phyloP scores from a whole-genome alignment of 2,888 invertebrate species.

The Tholera decimalis region DNA sequence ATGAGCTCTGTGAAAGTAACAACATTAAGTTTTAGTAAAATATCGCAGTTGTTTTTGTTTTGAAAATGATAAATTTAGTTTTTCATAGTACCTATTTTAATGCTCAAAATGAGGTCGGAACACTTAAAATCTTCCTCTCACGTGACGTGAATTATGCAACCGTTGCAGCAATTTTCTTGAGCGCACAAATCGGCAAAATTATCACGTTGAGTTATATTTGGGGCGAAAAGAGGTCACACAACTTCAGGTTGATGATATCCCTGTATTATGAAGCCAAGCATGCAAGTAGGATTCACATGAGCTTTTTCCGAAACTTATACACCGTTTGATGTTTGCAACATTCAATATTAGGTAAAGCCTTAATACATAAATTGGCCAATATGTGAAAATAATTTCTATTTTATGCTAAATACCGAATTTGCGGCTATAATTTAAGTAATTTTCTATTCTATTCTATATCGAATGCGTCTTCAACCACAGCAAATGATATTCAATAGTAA shows the following conservation, averaged over 20 bases:
- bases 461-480: background rate
- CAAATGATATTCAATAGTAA: conserved; percentile 16
- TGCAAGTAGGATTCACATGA: conserved; percentile 34
- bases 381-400: background rate
- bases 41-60: conserved; percentile 2
- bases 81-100: conserved; percentile 37
- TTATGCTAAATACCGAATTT: background rate
- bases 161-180: conserved; percentile 50
- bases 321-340: background rate
- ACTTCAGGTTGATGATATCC: conserved; percentile 47
- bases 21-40: conserved; percentile 6
- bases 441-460: background rate
- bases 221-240: conserved; percentile 59
- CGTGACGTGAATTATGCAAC: conserved; percentile 55
- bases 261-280: conserved; percentile 21
- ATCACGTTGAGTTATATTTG: conserved; percentile 58
- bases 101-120: conserved; percentile 36
- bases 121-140: conserved; percentile 43
- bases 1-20: background rate
- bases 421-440: no score
- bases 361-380: no score
- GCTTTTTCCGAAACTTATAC: background rate
- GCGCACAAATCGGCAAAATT: conserved; percentile 51
- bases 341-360: no score
- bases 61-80: conserved; percentile 1